phyloP scores from a whole-genome alignment of 2,797 vertebrate species.

The Hoplostethus mediterraneus region DNA sequence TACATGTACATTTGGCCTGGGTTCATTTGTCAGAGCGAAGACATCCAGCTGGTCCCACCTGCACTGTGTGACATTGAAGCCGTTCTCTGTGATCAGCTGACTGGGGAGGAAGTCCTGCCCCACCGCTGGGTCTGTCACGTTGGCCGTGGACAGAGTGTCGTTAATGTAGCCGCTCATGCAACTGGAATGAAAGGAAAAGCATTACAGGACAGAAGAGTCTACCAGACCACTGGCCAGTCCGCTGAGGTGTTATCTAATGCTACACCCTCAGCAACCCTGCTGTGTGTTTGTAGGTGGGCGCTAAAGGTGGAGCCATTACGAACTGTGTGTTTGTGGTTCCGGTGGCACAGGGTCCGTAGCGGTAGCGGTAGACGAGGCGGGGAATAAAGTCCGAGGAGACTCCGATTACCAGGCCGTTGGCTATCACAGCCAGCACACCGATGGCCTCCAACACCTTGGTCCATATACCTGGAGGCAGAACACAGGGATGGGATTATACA shows the following conservation, averaged over 20 bases:
- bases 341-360: conserved; percentile 86
- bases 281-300: too few species aligned
- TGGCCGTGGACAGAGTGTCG: conserved; percentile 88
- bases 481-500: background rate
- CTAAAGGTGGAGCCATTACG: conserved; percentile 22
- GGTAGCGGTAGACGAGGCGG: conserved; percentile 89
- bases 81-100: background rate
- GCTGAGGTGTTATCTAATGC: background rate
- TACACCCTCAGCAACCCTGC: background rate
- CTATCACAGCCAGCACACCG: conserved; percentile 91
- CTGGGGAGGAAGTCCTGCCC: conserved; percentile 26
- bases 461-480: conserved; percentile 88
- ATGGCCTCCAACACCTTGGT: conserved; percentile 90
- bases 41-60: conserved; percentile 81
- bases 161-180: conserved; percentile 91
- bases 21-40: background rate
- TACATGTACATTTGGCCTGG: background rate
- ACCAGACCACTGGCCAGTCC: background rate
- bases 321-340: conserved; percentile 46
- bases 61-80: conserved; percentile 81
- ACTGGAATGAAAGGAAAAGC: conserved; percentile 71
- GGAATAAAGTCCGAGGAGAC: conserved; percentile 94
- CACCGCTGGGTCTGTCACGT: conserved; percentile 66
- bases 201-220: background rate
- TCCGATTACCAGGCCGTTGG: conserved; percentile 92